A percentile compares a stretch with the other conserved stretches of the same genome.
Evolutionary conservation across 2,113 vertebrate genomes (phyloP).

Genomic region (Onychorhynchus coronatus): DNA sequence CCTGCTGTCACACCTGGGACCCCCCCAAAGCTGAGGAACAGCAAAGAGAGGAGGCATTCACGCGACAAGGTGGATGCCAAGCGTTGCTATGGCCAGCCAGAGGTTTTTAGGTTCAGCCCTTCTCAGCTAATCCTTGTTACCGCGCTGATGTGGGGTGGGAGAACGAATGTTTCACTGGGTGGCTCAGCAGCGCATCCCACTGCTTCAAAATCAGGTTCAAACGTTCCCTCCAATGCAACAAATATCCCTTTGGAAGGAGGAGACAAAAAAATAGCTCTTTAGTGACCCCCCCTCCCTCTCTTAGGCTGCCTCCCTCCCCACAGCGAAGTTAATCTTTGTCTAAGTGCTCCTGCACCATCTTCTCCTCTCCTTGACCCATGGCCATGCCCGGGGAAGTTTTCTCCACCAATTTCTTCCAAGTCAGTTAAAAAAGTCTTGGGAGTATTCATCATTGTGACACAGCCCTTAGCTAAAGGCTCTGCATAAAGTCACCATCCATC

Average conservation of each 20-base stretch:
- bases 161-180: neutral
- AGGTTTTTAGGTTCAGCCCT: neutral
- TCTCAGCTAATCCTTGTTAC: neutral
- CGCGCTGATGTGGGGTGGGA: neutral
- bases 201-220: neutral
- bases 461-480: neutral
- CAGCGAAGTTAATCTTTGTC: neutral
- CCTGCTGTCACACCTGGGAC: neutral
- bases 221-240: neutral
- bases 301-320: neutral
- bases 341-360: neutral
- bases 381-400: neutral
- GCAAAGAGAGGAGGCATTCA: neutral
- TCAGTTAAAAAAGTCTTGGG: neutral
- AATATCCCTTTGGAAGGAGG: neutral
- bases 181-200: neutral
- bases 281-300: neutral
- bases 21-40: neutral
- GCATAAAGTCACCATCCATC: neutral
- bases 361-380: neutral
- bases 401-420: neutral
- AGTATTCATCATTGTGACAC: conserved; percentile 39
- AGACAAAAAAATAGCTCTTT: neutral
- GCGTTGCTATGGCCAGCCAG: neutral
- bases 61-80: neutral